Evolutionary conservation across 2,888 invertebrate species (phyloP), one percentile per base, ranked within the genome.

Genomic region (Buathra laborator): DNA sequence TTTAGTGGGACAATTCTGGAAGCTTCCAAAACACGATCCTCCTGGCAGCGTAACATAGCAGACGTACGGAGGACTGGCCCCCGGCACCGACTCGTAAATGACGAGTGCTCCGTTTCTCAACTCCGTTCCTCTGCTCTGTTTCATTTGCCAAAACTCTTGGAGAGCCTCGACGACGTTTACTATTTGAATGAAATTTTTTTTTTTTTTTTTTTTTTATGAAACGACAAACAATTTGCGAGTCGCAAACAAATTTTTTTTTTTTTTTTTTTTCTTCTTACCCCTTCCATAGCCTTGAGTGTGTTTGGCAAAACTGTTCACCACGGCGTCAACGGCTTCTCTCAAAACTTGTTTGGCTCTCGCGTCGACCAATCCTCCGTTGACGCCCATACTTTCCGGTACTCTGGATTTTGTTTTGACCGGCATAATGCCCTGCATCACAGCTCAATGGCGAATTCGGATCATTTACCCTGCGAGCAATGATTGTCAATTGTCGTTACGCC

Each of bases 121-220:
- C 90, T 98, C 98, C 19, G 97, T 96, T 88, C 98, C 98, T 85
- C 98, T 95, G 72, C 98, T 96, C 89, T 98, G 97, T 94, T 99
- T 99, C 98, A 98, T 98, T 95, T 98, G 98, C 99, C 99, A 99
- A 94, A 99, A 99, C 95, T 99, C 98, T 94, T 99, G 98, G 81
- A 99, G 95, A 9, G 98, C 98, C 94, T 99, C 98, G 82, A 99
- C 98, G 86, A 99, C 98, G 95, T 99, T 98, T 89, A 99, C 98
- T 97, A 95, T 24, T 43, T 5, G 37, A 37, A 37, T 37, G 37
- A 7, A 0, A 37, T 4, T 4, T 37, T 37, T 37, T 24, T 24
- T 24, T 24, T 24, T 24, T 24, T 24, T 24, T 3, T 24, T 24
- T 24, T 24, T 19, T 1, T 2, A 24, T 24, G 3, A 24, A 24